Evolutionary conservation across 1,140 invertebrate genomes (phyloP), one percentile per base, ranked within the genome.

Genomic region (Xylocopa sonorina): DNA sequence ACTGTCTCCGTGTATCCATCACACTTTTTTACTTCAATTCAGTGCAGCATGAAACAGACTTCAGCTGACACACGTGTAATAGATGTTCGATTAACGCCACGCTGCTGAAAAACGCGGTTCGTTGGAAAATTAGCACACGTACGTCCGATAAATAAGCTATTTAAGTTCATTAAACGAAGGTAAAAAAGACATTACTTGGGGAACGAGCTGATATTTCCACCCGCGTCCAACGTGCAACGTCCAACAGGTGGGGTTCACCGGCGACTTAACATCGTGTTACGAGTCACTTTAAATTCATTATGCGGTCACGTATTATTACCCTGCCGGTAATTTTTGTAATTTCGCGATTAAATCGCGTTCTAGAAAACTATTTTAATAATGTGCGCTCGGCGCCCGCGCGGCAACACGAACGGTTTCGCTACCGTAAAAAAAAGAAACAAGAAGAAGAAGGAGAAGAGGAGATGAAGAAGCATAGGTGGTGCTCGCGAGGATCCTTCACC

Each of bases 401-500:
- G n/a, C n/a, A n/a, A 18, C 48, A 32, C 34, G 24, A 16, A 12
- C 12, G 16, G 9, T 27, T 10, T 29, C n/a, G 21, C 38, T 76
- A 27, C 38, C 50, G 3, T 77, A 14, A 12, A 55, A n/a, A 38
- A 9, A 29, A 27, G 9, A n/a, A 18, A 21, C 46, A n/a, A 18
- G 10, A 53, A 27, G 7, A 21, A 27, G 12, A 34, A 0, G 12
- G 27, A 24, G 34, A 48, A 32, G 41, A 50, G 24, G n/a, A 41
- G 38, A 38, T 14, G 29, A 58, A 46, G 38, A 83, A 72, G 55
- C 46, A 63, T 53, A 72, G 73, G 66, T 78, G 63, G 50, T 74
- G 60, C 67, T 87, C 79, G n/a, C n/a, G 86, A 85, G 82, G 87
- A 86, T 89, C 86, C 74, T 88, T 89, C 88, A 86, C 82, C 88